Percentiles rank a stretch among this genome's conserved stretches.
These are phyloP conservation scores for Phalacrocorax carbo DNA, from an alignment of 2,113 vertebrate genomes.

Conservation along the genomic window DNA sequence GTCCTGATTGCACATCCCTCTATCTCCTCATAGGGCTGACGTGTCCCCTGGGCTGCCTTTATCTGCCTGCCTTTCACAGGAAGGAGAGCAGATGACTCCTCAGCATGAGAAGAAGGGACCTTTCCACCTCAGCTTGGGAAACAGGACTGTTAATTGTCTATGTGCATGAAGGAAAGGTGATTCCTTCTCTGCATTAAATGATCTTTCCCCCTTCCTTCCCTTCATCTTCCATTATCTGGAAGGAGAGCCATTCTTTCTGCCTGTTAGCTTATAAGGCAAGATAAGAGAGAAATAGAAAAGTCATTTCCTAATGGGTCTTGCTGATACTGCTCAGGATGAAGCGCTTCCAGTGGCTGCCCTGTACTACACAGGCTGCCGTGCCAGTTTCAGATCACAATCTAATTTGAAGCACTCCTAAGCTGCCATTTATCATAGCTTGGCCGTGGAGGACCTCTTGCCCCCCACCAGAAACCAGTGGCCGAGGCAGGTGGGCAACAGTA, in stretches of 20 bases:
- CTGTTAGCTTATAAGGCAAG: background rate
- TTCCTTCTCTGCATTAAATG: background rate
- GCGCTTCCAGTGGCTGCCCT: background rate
- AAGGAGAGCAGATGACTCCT: background rate
- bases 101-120: background rate
- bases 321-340: background rate
- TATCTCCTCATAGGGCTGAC: background rate
- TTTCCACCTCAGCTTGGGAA: background rate
- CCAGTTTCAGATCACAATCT: background rate
- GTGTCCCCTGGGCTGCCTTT: background rate
- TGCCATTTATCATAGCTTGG: background rate
- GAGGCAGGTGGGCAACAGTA: background rate
- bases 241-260: background rate
- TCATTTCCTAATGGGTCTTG: background rate
- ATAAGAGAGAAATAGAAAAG: slow-evolving; percentile 25
- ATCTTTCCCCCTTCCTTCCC: background rate
- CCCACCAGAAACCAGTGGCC: background rate
- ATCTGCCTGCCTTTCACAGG: background rate
- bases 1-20: background rate
- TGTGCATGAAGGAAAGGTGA: rapidly evolving
- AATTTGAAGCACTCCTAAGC: background rate
- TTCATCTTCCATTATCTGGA: background rate
- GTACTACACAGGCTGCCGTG: background rate
- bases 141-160: background rate
- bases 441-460: background rate